A percentile compares a stretch with the other conserved stretches of the same genome.
Conservation (phyloP, 2,888 invertebrate genomes). For the Herminia tarsipennalis region DNA sequence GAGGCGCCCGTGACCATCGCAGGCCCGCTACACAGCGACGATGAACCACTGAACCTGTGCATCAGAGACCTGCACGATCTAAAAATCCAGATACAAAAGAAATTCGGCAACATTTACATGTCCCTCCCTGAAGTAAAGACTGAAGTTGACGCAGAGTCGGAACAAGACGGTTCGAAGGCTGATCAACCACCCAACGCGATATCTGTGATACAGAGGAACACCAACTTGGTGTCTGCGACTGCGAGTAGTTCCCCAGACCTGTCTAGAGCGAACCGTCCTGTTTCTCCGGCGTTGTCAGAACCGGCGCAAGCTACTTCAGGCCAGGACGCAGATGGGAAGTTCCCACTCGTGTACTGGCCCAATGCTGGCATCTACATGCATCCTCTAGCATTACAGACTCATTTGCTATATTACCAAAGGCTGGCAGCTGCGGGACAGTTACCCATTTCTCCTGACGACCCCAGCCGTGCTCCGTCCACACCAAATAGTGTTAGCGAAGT, state of each 20-base stretch:
- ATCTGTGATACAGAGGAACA: constrained; percentile 78
- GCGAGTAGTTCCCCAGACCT: constrained; percentile 78
- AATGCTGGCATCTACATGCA: constrained; percentile 90
- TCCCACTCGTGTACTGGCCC: constrained; percentile 87
- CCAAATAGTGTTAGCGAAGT: constrained; percentile 65
- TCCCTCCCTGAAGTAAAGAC: constrained; percentile 85
- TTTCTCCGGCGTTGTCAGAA: constrained; percentile 73
- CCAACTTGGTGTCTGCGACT: constrained; percentile 65
- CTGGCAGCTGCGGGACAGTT: constrained; percentile 86
- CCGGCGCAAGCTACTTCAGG: constrained; percentile 68
- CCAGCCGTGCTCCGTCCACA: constrained; percentile 56
- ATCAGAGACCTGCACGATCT: constrained; percentile 90
- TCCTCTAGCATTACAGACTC: constrained; percentile 90
- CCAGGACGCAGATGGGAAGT: constrained; percentile 67
- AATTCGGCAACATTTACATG: constrained; percentile 87
- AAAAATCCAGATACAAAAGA: constrained; percentile 87
- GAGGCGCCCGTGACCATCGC: constrained; percentile 67
- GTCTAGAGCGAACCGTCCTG: constrained; percentile 56
- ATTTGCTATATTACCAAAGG: constrained; percentile 90
- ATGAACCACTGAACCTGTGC: constrained; percentile 94
- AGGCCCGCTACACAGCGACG: constrained; percentile 71
- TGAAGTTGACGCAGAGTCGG: constrained; percentile 83
- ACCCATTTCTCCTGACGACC: constrained; percentile 69
- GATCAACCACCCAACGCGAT: constrained; percentile 76
- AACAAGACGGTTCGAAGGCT: constrained; percentile 74